Base-by-base conservation (phyloP, 1,140 invertebrate genomes). In the Bacillus rossius region DNA sequence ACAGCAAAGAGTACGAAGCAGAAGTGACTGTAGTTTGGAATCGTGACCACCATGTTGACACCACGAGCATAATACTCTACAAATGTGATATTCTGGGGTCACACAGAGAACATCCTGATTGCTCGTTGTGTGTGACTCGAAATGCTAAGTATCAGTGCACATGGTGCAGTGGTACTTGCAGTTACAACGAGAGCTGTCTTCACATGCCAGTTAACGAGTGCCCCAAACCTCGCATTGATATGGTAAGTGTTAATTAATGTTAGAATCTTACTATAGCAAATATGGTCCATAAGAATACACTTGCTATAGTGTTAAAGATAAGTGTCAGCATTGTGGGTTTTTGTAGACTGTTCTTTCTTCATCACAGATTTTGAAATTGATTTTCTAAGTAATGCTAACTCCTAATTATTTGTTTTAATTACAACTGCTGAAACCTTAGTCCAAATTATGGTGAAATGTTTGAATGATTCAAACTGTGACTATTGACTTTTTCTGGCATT, bases 41-140 rank as follows among this genome's bases (percentile, higher is more conserved):
- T 74, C 81, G 88, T 29, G 91, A 93, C 71, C 92, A 95, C 71
- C 91, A 94, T 68, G 86, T 96, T 41, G 93, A 95, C 69, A 91
- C 88, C 7, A 90, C 91, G 16, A 89, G 83, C 67, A 88, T 98
- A 45, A 91, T 89, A 19, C 74, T 98, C 26, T 98, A 96, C 72
- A 97, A 97, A 76, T 98, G 95, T 78, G 89, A 92, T 72, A 88
- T 94, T 52, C 75, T 98, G 55, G 94, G 94, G 13, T 92, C 92
- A 3, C 92, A 96, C 72, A 80, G 90, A 42, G 89, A 93, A 67
- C 89, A 94, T 70, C 87, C 92, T 8, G 95, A 98, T 71, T 98
- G 95, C 74, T 96, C 93, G 14, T 77, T 96, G 20, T 98, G 95
- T 72, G 87, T 95, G 16, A 95, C 93, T 1, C 79, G 92, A 34